These are phyloP conservation scores for Protobothrops flavoviridis DNA, from an alignment of 2,113 vertebrate species.

Conservation along the genomic window DNA sequence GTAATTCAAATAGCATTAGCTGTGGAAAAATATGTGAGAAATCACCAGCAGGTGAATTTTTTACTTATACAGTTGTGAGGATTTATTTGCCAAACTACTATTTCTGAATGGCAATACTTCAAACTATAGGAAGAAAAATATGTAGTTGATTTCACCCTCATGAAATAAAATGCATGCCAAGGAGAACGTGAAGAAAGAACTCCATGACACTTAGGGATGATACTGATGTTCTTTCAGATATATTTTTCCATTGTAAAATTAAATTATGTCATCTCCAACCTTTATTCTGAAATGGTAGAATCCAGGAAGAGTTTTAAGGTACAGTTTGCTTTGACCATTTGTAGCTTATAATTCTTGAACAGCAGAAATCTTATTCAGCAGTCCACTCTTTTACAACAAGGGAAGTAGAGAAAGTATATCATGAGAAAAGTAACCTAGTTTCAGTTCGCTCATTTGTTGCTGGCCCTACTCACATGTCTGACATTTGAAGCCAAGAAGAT, in stretches of 20 bases:
- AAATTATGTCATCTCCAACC: background rate
- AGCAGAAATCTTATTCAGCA: background rate
- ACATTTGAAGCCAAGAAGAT: background rate
- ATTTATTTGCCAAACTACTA: background rate
- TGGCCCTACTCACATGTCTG: background rate
- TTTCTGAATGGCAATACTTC: background rate
- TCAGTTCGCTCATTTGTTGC: background rate
- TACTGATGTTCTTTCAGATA: background rate
- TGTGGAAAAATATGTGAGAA: background rate
- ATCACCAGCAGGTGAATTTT: background rate
- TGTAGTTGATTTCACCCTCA: background rate
- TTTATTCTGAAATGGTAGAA: background rate
- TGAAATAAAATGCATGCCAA: no score
- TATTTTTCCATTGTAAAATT: background rate
- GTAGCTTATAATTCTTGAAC: background rate
- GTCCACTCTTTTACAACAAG: background rate
- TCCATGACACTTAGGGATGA: background rate
- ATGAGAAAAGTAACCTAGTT: background rate
- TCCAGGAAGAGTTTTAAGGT: background rate
- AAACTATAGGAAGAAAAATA: background rate
- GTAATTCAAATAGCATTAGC: background rate
- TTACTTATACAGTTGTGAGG: background rate
- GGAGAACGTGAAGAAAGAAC: background rate
- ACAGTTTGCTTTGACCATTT: background rate
- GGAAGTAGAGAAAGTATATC: background rate